phyloP scores from a whole-genome alignment of 2,113 vertebrate species.

The Anarhynchus alexandrinus region DNA sequence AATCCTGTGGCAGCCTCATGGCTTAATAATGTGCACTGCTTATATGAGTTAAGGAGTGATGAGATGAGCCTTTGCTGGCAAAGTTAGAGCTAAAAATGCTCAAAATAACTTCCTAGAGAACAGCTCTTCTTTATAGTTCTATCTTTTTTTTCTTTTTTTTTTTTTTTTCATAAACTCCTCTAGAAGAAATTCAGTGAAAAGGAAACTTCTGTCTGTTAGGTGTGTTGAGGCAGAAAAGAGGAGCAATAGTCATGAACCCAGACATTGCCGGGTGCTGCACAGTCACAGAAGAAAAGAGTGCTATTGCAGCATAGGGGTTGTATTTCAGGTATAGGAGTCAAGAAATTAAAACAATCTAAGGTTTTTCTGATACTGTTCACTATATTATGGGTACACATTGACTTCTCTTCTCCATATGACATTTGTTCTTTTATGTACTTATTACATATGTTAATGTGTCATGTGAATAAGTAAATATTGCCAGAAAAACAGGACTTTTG shows the following conservation, averaged over 20 bases:
- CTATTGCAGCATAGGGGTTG: not conserved
- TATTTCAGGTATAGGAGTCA: conserved; percentile 12
- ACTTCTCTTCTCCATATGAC: conserved; percentile 55
- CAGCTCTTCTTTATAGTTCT: not conserved
- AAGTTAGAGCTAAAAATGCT: not conserved
- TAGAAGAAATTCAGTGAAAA: not conserved
- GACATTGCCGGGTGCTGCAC: not conserved
- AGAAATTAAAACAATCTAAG: not conserved
- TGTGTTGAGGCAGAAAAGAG: not conserved
- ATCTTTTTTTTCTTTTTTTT: not conserved
- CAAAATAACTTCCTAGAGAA: not conserved
- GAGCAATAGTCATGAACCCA: not conserved
- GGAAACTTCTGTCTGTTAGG: not conserved
- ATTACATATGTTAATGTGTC: conserved; percentile 70
- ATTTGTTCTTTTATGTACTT: conserved; percentile 65
- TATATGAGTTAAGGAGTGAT: not conserved
- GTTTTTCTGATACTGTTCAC: not conserved
- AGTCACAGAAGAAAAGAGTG: not conserved
- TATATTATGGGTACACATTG: not conserved
- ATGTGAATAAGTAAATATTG: conserved; percentile 69
- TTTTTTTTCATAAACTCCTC: not conserved
- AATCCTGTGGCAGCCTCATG: not conserved
- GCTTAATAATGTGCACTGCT: not conserved
- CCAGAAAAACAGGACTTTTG: conserved; percentile 65
- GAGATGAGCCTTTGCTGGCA: not conserved